Conservation (phyloP, 1,140 invertebrate species). For the Stegodyphus dumicola region DNA sequence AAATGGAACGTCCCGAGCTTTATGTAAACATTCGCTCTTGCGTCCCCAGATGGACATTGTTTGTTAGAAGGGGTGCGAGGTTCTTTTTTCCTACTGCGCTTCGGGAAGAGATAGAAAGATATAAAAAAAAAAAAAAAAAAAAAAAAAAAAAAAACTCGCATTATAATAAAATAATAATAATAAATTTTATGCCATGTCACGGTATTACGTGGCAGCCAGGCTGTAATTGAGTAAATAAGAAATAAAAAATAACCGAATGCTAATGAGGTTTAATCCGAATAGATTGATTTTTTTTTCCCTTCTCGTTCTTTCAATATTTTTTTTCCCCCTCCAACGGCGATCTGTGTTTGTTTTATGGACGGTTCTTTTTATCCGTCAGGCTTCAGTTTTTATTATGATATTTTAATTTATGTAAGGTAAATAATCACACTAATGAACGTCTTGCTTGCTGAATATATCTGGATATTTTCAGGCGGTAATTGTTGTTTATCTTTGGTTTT, state of each 20-base stretch:
- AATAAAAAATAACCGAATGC: conserved; percentile 43
- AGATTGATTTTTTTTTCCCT: conserved; percentile 30
- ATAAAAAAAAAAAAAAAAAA: conserved; percentile 29
- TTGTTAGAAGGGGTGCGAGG: conserved; percentile 19
- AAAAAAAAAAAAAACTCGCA: no score
- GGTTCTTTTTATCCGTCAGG: conserved; percentile 18
- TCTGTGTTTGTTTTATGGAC: conserved; percentile 42
- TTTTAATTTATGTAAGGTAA: conserved; percentile 55
- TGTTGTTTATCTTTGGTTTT: conserved; percentile 37
- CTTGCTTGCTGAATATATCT: not conserved
- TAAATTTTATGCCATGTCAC: conserved; percentile 49
- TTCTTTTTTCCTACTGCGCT: conserved; percentile 31
- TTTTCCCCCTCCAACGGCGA: not conserved
- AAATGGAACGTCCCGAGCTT: conserved; percentile 38
- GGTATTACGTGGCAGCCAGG: conserved; percentile 10
- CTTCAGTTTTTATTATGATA: conserved; percentile 35
- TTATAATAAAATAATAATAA: not conserved
- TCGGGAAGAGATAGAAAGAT: conserved; percentile 20
- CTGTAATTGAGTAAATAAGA: conserved; percentile 47
- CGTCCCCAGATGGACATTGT: conserved; percentile 49
- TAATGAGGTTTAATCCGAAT: conserved; percentile 53
- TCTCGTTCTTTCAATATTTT: not conserved
- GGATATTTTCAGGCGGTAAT: conserved; percentile 8
- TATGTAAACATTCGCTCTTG: conserved; percentile 13
- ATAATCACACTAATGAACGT: conserved; percentile 45